Evolutionary conservation across 1,140 invertebrate species (phyloP), one percentile per base, ranked within the genome.

Genomic region (Hyles euphorbiae): DNA sequence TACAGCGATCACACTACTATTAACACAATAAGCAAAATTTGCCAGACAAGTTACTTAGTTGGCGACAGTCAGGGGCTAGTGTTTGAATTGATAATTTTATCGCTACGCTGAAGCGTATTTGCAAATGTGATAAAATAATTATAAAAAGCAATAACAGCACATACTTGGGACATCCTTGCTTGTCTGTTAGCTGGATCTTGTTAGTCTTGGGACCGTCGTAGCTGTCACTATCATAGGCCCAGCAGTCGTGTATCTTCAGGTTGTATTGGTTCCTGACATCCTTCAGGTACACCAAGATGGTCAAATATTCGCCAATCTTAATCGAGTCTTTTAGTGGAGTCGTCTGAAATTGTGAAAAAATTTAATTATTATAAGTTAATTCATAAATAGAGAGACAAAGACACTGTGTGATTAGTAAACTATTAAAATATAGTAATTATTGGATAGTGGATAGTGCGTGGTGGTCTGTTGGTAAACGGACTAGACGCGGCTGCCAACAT

Each of bases 261-360:
- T 94, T 94, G 72, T 93, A 94, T 34, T 90, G 83, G 46, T 90
- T 91, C 48, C 91, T 89, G 2, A 89, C 80, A 76, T 94, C 93
- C 70, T 93, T 93, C 8, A 94, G 83, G 74, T 93, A 94, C 9
- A 95, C 92, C 9, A 94, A 81, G 40, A 95, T 90, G 0, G 93
- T 94, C 8, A 95, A 79, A 49, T 93, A 91, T 58, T 94, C 93
- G 2, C 94, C 94, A 56, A 95, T 93, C 76, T 92, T 93, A 6
- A 95, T 91, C 2, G 92, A 90, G 49, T 91, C 90, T 58, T 91
- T 89, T 46, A 94, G 86, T 3, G 91, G 91, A 58, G 82, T 78
- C 36, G 89, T 90, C 91, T 92, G 78, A 32, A 87, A 79, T 50
- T 40, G 22, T 40, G 34, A 46, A 34, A 5, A 9, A 32, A 4